These are phyloP conservation scores for Drosophila rufa DNA, from an alignment of 1,140 invertebrate species.

Conservation along the genomic window DNA sequence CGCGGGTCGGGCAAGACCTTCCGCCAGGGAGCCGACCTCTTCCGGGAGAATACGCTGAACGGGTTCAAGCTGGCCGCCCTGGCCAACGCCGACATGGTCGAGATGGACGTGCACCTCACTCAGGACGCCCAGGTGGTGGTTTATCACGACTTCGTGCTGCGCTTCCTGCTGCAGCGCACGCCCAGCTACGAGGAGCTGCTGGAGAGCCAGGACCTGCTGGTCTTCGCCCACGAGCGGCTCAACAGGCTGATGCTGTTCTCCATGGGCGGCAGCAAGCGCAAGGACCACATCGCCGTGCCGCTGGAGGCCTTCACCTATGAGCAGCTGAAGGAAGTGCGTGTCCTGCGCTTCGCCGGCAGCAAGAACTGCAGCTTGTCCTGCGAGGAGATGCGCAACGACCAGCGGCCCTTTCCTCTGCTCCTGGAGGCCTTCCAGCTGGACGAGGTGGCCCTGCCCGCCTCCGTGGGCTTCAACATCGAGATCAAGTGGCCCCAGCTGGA, in stretches of 20 bases:
- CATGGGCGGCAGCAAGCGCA: conserved; percentile 41
- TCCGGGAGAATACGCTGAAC: conserved; percentile 68
- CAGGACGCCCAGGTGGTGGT: conserved; percentile 67
- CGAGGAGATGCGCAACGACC: conserved; percentile 91
- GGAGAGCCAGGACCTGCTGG: conserved; percentile 26
- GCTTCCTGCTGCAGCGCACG: conserved; percentile 23
- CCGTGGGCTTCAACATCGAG: conserved; percentile 97
- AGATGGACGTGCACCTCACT: conserved; percentile 72
- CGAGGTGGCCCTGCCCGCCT: conserved; percentile 87
- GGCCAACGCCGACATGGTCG: conserved; percentile 65
- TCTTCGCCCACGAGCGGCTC: conserved; percentile 50
- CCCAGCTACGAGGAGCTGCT: conserved; percentile 19
- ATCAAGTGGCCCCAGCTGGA: conserved; percentile 97
- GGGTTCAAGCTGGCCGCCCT: conserved; percentile 35
- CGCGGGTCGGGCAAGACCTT: conserved; percentile 60
- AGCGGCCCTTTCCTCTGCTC: conserved; percentile 96
- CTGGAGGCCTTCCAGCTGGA: conserved; percentile 89
- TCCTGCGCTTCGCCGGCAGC: conserved; percentile 19
- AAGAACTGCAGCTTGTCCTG: conserved; percentile 47
- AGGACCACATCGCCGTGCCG: conserved; percentile 40
- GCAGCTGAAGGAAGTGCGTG: conserved; percentile 20
- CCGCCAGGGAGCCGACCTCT: neutral
- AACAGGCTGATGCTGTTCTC: conserved; percentile 31
- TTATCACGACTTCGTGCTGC: conserved; percentile 60
- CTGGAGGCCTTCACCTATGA: conserved; percentile 51